Evolutionary conservation across 2,888 invertebrate genomes (phyloP), one percentile per base, ranked within the genome.

Genomic region (Ophraella communa): DNA sequence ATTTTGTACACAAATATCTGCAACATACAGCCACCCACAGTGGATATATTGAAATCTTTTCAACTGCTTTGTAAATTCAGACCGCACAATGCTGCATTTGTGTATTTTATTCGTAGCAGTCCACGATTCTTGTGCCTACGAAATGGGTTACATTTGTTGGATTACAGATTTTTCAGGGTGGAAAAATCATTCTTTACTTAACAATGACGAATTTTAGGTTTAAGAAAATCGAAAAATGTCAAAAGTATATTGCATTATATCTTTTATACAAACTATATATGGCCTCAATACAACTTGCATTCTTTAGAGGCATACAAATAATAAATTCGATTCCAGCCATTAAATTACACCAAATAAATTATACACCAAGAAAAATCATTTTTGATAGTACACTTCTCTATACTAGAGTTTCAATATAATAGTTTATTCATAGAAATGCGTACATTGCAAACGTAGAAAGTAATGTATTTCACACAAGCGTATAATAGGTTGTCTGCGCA

Each of bases 21-120:
- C 80, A 79, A 79, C 80, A 80, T 79, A 80, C 80, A 79, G 73
- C 71, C 24, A 74, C 77, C 76, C 77, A 79, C 76, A 79, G 78
- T 78, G 76, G 77, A 79, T 78, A 81, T 81, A 80, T 80, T 81
- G 81, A 81, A 82, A 81, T 81, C 81, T 82, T 82, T 82, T 82
- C 80, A 80, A 82, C 80, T 81, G 82, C 82, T 82, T 82, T 82
- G 82, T 82, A 81, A 81, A 82, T 82, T 80, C 79, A 78, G 73
- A 79, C 81, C 80, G 70, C 81, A 82, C 81, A 82, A 82, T 79
- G 76, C 71, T 65, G 67, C 77, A 78, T 81, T 81, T 81, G 80
- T 81, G 81, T 81, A 81, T 81, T 81, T 82, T 81, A 81, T 81
- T 81, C 80, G 81, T 78, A 76, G 78, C 78, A 76, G 79, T 77